Conservation (phyloP, 1,140 invertebrate species). For the Aphis craccivora region DNA sequence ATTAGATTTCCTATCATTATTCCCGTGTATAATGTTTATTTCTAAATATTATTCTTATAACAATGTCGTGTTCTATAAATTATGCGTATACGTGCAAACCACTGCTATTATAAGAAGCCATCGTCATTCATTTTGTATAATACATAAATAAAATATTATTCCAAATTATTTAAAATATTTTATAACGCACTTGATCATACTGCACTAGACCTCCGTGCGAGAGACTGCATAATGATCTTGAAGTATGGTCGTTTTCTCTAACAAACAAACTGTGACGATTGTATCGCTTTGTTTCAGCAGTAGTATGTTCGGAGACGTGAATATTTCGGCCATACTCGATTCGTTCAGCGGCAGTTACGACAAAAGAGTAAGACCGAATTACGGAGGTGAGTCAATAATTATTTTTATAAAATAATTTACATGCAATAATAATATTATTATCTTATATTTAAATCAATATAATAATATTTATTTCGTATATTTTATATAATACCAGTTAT, state of each 20-base stretch:
- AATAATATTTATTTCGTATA: neutral
- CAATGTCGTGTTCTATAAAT: too few relatives aligned
- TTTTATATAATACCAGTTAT: neutral
- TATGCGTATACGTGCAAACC: too few relatives aligned
- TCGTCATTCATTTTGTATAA: neutral
- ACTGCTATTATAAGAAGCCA: too few relatives aligned
- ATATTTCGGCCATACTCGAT: slow-evolving; percentile 92
- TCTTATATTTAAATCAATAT: neutral
- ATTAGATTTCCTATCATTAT: too few relatives aligned
- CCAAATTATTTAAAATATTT: neutral
- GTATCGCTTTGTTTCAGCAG: slow-evolving; percentile 64
- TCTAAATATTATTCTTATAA: too few relatives aligned
- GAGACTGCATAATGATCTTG: neutral
- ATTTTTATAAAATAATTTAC: neutral
- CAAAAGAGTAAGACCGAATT: slow-evolving; percentile 97
- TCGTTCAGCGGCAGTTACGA: slow-evolving; percentile 94
- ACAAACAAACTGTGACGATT: slow-evolving; percentile 4
- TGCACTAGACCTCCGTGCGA: too few relatives aligned
- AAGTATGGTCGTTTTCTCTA: neutral
- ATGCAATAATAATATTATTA: neutral
- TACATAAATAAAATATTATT: neutral
- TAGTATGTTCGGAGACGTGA: slow-evolving; percentile 85
- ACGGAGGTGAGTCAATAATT: slow-evolving; percentile 84
- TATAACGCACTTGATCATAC: neutral
- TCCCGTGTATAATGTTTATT: too few relatives aligned